Conservation (phyloP, 2,797 vertebrate genomes). For the Aeoliscus strigatus region DNA sequence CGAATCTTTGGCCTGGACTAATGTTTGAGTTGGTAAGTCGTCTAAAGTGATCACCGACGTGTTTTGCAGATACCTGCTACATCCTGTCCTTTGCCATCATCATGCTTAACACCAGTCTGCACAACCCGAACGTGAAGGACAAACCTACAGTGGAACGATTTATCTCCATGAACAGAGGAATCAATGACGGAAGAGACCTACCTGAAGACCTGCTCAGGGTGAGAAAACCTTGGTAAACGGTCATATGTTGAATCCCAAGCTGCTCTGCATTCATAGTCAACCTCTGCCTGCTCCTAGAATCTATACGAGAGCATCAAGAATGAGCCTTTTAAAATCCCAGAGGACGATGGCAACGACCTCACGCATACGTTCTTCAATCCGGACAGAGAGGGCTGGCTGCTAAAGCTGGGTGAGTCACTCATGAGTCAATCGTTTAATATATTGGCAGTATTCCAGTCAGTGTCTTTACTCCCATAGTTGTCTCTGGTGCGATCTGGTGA, state of each 20-base stretch:
- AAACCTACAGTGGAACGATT: conserved; percentile 90
- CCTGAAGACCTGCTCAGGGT: conserved; percentile 94
- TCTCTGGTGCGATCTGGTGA: conserved; percentile 19
- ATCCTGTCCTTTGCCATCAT: conserved; percentile 96
- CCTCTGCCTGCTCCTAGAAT: conserved; percentile 72
- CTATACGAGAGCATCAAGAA: conserved; percentile 97
- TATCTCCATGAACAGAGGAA: conserved; percentile 95
- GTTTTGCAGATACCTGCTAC: conserved; percentile 87
- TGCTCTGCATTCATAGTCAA: not conserved
- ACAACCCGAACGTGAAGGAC: conserved; percentile 97
- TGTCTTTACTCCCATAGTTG: no score
- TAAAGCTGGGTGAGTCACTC: conserved; percentile 93
- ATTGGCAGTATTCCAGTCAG: no score
- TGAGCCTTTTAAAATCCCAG: conserved; percentile 95
- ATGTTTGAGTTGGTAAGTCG: no score
- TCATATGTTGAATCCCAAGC: no score
- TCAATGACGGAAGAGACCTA: conserved; percentile 92
- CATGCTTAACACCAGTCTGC: conserved; percentile 97
- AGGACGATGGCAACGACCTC: conserved; percentile 93
- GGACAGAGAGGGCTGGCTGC: conserved; percentile 92
- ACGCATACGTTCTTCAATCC: conserved; percentile 98
- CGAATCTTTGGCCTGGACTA: no score
- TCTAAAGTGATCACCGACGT: no score
- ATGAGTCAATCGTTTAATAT: no score
- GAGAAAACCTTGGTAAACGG: conserved; percentile 42